Conservation (phyloP, 1,140 invertebrate genomes). For the Charaxes varanes region DNA sequence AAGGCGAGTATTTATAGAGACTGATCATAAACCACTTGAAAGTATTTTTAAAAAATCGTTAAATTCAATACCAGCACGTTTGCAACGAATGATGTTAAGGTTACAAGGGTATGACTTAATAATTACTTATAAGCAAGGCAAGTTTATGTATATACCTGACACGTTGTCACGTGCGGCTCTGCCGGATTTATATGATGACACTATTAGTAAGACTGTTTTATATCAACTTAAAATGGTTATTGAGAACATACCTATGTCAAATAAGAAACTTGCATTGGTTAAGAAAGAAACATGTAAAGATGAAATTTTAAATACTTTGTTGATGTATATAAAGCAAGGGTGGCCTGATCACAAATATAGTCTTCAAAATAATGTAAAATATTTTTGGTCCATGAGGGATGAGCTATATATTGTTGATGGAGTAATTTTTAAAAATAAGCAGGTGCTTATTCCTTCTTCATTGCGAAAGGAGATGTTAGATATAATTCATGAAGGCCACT, state of each 20-base stretch:
- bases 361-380: background rate
- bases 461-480: too few species aligned
- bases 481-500: too few species aligned
- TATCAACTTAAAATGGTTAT: background rate
- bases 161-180: slow-evolving; percentile 45
- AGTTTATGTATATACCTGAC: slow-evolving; percentile 60
- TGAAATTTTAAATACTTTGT: background rate
- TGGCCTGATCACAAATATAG: slow-evolving; percentile 3
- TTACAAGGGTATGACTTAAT: slow-evolving; percentile 19
- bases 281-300: background rate
- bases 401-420: background rate
- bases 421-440: background rate
- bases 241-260: background rate
- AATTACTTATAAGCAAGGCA: slow-evolving; percentile 38
- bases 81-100: slow-evolving; percentile 35
- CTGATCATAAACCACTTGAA: slow-evolving; percentile 66
- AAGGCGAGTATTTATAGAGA: slow-evolving; percentile 23
- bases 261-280: background rate
- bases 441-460: background rate
- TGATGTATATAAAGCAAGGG: background rate
- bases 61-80: slow-evolving; percentile 36
- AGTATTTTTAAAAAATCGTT: slow-evolving; percentile 60
- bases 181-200: slow-evolving; percentile 5
- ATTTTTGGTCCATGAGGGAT: background rate
- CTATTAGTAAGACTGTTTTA: background rate